Conservation (phyloP, 2,888 invertebrate genomes). For the Falcaria lacertinaria region DNA sequence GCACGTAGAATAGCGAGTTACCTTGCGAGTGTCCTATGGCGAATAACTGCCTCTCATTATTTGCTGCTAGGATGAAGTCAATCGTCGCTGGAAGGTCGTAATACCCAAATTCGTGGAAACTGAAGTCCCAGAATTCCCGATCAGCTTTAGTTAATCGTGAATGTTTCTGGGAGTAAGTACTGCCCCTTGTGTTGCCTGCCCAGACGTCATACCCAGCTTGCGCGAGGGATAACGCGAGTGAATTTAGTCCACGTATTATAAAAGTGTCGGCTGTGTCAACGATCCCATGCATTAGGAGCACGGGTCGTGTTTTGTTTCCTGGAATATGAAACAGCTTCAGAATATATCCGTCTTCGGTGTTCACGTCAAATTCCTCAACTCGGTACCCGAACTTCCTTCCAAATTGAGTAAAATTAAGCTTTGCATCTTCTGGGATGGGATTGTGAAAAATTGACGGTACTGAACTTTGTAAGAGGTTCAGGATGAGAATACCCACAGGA, state of each 20-base stretch:
- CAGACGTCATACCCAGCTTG: slow-evolving; percentile 70
- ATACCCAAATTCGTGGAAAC: slow-evolving; percentile 84
- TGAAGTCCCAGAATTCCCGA: slow-evolving; percentile 68
- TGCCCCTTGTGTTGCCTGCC: slow-evolving; percentile 74
- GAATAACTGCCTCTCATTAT: slow-evolving; percentile 70
- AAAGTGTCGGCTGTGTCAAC: slow-evolving; percentile 35
- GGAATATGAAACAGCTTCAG: slow-evolving; percentile 30
- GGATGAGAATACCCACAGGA: not conserved
- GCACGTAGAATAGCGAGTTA: slow-evolving; percentile 73
- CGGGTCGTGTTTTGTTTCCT: slow-evolving; percentile 22
- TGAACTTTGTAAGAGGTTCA: not conserved
- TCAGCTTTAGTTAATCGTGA: slow-evolving; percentile 42
- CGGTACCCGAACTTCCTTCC: slow-evolving; percentile 18
- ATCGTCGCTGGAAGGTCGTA: slow-evolving; percentile 84
- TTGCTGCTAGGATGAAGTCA: slow-evolving; percentile 42
- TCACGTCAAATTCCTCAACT: slow-evolving; percentile 25
- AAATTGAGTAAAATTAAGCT: slow-evolving; percentile 17
- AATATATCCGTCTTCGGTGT: slow-evolving; percentile 40
- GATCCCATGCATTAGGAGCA: slow-evolving; percentile 41
- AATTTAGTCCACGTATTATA: slow-evolving; percentile 30
- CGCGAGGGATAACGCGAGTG: slow-evolving; percentile 43
- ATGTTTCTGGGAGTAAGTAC: slow-evolving; percentile 77
- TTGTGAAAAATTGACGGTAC: not conserved
- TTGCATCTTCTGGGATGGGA: slow-evolving; percentile 11
- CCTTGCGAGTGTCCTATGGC: slow-evolving; percentile 86